phyloP scores from a whole-genome alignment of 2,888 invertebrate genomes.

The Sipha maydis region DNA sequence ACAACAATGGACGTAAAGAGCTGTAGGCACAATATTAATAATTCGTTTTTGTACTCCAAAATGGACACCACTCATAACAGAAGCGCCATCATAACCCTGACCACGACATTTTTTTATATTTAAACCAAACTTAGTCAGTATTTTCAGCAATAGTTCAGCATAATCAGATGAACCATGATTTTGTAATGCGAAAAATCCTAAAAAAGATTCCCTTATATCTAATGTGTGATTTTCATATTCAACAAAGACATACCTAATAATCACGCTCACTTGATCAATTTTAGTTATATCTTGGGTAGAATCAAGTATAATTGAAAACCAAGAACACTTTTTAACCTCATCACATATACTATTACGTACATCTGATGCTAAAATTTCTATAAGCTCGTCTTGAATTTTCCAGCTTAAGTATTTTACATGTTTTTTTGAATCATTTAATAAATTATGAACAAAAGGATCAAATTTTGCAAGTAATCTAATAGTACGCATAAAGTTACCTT shows the following conservation, averaged over 20 bases:
- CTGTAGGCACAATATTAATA: too few relatives aligned
- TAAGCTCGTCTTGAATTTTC: too few relatives aligned
- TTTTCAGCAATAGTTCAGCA: not conserved
- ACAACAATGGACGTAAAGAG: too few relatives aligned
- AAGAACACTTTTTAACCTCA: too few relatives aligned
- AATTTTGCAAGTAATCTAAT: constrained; percentile 18
- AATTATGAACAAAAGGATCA: constrained; percentile 2
- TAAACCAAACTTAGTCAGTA: not conserved
- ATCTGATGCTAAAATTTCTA: too few relatives aligned
- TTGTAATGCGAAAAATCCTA: not conserved
- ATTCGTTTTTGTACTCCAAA: too few relatives aligned
- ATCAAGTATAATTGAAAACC: constrained; percentile 8
- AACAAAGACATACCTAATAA: constrained; percentile 16
- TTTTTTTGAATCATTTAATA: constrained; percentile 10
- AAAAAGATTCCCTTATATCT: constrained; percentile 23
- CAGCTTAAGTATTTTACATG: constrained; percentile 11
- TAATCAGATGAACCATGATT: not conserved
- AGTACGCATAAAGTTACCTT: too few relatives aligned
- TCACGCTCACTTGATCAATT: constrained; percentile 9
- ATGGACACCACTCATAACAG: too few relatives aligned
- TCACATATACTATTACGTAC: too few relatives aligned
- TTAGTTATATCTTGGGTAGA: constrained; percentile 14
- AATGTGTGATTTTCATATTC: constrained; percentile 18
- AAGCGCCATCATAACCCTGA: too few relatives aligned
- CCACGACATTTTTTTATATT: too few relatives aligned